Percentiles rank a stretch among this genome's conserved stretches.
These are phyloP conservation scores for Epirrhoe alternata DNA, from an alignment of 2,888 invertebrate genomes.

Conservation along the genomic window DNA sequence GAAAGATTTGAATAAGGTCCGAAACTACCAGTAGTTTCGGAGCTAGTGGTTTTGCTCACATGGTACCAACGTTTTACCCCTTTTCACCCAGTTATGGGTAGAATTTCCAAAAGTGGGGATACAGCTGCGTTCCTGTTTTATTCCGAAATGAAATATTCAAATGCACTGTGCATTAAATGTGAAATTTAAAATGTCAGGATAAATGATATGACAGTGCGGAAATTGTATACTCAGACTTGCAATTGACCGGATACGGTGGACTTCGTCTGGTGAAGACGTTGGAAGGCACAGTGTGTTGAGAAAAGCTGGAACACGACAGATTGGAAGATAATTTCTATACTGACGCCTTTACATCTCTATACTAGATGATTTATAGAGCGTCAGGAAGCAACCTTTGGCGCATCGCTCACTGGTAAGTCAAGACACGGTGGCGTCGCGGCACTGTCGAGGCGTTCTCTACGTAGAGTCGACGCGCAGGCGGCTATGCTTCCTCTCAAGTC, in stretches of 20 bases:
- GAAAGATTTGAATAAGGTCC: too few relatives aligned
- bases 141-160: not conserved
- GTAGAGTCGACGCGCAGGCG: too few relatives aligned
- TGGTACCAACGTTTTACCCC: too few relatives aligned
- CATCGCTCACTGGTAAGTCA: too few relatives aligned
- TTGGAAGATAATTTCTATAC: not conserved
- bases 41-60: too few relatives aligned
- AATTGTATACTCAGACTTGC: conserved; percentile 29
- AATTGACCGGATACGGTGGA: conserved; percentile 31
- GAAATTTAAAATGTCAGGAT: conserved; percentile 30
- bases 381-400: not conserved
- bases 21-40: too few relatives aligned
- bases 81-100: too few relatives aligned
- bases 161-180: conserved; percentile 4
- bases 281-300: not conserved
- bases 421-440: too few relatives aligned
- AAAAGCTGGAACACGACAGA: conserved; percentile 5
- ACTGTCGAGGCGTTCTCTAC: too few relatives aligned
- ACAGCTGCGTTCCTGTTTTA: too few relatives aligned
- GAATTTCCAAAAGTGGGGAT: too few relatives aligned
- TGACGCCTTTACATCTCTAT: not conserved
- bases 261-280: conserved; percentile 10
- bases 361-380: not conserved
- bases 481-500: too few relatives aligned
- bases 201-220: conserved; percentile 29